A percentile compares a stretch with the other conserved stretches of the same genome.
These are phyloP conservation scores for Epiblema foenella DNA, from an alignment of 2,888 invertebrate genomes.

Conservation along the genomic window DNA sequence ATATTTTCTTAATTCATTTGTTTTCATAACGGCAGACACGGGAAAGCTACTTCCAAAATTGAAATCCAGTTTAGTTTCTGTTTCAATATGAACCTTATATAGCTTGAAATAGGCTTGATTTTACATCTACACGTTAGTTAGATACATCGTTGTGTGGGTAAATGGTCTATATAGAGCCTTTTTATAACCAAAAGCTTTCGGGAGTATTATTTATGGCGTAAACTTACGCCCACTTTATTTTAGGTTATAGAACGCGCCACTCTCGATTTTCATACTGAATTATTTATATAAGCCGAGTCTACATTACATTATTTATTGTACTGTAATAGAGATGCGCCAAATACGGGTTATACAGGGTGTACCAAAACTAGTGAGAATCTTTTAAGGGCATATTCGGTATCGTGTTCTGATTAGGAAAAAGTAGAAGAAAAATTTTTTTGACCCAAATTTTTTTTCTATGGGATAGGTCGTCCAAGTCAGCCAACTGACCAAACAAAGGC, in stretches of 20 bases:
- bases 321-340: neutral
- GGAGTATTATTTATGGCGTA: slow-evolving; percentile 33
- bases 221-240: slow-evolving; percentile 25
- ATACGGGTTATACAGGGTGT: too few species aligned
- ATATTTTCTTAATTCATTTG: slow-evolving; percentile 6
- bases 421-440: too few species aligned
- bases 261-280: slow-evolving; percentile 8
- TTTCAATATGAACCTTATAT: neutral
- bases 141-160: neutral
- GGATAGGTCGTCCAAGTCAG: too few species aligned
- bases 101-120: neutral
- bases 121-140: neutral
- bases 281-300: neutral
- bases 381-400: too few species aligned
- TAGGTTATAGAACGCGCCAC: neutral
- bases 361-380: too few species aligned
- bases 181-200: slow-evolving; percentile 40
- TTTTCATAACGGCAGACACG: neutral
- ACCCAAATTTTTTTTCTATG: too few species aligned
- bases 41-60: neutral
- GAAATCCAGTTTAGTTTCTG: neutral
- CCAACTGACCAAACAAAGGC: too few species aligned
- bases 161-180: neutral
- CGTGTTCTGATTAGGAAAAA: too few species aligned
- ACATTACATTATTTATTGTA: slow-evolving; percentile 2